phyloP scores from a whole-genome alignment of 2,113 vertebrate species.

The Trematocara macrostoma region DNA sequence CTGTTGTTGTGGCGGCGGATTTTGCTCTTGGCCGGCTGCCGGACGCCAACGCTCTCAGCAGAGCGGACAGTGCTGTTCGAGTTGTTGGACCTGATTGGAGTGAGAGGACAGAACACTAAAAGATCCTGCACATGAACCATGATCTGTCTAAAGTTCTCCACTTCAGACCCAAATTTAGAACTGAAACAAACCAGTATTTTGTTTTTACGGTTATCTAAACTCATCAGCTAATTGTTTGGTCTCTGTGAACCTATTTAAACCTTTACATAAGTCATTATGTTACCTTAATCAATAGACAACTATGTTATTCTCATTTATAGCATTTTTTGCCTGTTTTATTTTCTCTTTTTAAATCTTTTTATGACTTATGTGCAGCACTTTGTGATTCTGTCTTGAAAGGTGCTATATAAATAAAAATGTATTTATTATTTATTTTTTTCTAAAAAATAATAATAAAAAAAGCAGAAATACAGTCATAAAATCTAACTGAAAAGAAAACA shows the following conservation, averaged over 20 bases:
- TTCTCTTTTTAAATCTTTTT: too few species aligned
- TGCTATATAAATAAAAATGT: neutral
- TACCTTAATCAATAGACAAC: neutral
- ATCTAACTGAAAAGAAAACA: neutral
- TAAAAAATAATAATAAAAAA: too few species aligned
- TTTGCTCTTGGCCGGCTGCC: conserved; percentile 77
- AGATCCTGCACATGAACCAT: neutral
- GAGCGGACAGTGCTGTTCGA: conserved; percentile 65
- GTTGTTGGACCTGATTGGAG: conserved; percentile 61
- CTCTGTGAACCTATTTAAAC: neutral
- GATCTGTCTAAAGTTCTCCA: neutral
- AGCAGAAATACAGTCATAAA: neutral
- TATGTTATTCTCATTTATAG: rapidly evolving
- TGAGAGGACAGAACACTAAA: neutral
- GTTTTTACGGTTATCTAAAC: neutral
- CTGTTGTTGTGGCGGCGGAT: conserved; percentile 77
- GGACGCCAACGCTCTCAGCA: conserved; percentile 61
- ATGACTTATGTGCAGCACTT: too few species aligned
- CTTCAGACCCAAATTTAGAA: neutral
- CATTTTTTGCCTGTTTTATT: too few species aligned
- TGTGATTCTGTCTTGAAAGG: too few species aligned
- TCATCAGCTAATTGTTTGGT: neutral
- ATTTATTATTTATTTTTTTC: too few species aligned
- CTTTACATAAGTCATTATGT: neutral
- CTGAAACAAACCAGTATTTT: neutral